Conservation (phyloP, 2,113 vertebrate genomes). For the Aythya baeri region DNA sequence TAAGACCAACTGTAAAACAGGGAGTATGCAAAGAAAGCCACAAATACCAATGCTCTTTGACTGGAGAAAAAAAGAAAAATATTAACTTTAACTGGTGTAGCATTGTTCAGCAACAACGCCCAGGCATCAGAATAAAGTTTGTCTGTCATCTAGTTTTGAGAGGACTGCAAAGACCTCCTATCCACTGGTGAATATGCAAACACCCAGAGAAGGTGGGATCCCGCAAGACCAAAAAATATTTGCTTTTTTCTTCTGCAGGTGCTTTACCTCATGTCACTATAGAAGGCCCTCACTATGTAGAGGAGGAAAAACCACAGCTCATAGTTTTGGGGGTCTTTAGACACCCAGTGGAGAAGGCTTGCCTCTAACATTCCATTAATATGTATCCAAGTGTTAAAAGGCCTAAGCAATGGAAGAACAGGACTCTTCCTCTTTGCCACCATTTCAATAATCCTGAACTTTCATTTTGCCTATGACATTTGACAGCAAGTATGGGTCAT, state of each 20-base stretch:
- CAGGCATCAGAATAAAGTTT: accelerated
- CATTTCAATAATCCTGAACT: not conserved
- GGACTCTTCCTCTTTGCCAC: accelerated
- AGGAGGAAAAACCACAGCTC: not conserved
- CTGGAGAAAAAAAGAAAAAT: not conserved
- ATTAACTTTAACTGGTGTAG: not conserved
- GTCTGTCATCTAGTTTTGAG: not conserved
- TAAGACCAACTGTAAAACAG: constrained; percentile 18
- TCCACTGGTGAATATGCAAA: accelerated
- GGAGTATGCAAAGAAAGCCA: not conserved
- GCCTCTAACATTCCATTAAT: not conserved
- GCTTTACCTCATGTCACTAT: not conserved
- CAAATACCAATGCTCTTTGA: not conserved
- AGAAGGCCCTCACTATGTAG: not conserved
- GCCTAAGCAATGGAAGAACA: not conserved
- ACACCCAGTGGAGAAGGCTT: not conserved
- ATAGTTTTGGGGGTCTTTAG: not conserved
- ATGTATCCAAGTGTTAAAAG: accelerated
- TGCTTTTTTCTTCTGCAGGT: not conserved
- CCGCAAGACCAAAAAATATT: not conserved
- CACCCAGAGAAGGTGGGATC: not conserved
- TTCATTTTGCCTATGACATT: not conserved
- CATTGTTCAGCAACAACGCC: not conserved
- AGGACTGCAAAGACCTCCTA: not conserved
- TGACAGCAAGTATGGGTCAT: not conserved